Evolutionary conservation across 2,888 invertebrate genomes (phyloP).

Genomic region (Congeria kusceri): DNA sequence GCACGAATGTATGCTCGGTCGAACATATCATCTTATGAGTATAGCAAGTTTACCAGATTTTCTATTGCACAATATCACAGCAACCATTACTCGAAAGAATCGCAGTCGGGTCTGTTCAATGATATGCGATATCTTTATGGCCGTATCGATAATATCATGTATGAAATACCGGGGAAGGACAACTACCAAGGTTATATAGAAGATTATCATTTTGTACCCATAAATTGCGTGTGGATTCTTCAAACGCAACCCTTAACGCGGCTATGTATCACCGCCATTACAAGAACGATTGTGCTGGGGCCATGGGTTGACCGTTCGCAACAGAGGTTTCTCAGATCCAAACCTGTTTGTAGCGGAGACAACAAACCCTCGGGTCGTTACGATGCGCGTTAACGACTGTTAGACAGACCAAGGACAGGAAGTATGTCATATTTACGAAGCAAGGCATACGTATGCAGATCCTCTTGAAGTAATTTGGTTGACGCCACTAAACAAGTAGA

Average conservation of each 20-base stretch:
- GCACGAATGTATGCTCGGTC: constrained; percentile 49
- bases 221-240: constrained; percentile 44
- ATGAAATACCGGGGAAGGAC: constrained; percentile 49
- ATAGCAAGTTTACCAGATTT: no score
- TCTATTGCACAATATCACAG: constrained; percentile 26
- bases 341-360: constrained; percentile 69
- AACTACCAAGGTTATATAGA: constrained; percentile 39
- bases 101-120: constrained; percentile 9
- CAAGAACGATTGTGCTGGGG: constrained; percentile 38
- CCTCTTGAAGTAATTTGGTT: no score
- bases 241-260: no score
- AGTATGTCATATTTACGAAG: constrained; percentile 44
- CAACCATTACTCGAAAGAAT: neutral
- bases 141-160: constrained; percentile 33
- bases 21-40: constrained; percentile 38
- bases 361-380: constrained; percentile 63
- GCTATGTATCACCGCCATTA: constrained; percentile 48
- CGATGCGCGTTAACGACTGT: constrained; percentile 57
- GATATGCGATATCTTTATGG: constrained; percentile 17
- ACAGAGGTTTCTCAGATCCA: constrained; percentile 62
- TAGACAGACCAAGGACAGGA: constrained; percentile 21
- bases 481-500: constrained; percentile 79
- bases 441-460: no score
- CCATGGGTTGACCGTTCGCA: constrained; percentile 34
- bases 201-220: constrained; percentile 34